Evolutionary conservation across 2,113 vertebrate genomes (phyloP).

Genomic region (Cisticola juncidis): DNA sequence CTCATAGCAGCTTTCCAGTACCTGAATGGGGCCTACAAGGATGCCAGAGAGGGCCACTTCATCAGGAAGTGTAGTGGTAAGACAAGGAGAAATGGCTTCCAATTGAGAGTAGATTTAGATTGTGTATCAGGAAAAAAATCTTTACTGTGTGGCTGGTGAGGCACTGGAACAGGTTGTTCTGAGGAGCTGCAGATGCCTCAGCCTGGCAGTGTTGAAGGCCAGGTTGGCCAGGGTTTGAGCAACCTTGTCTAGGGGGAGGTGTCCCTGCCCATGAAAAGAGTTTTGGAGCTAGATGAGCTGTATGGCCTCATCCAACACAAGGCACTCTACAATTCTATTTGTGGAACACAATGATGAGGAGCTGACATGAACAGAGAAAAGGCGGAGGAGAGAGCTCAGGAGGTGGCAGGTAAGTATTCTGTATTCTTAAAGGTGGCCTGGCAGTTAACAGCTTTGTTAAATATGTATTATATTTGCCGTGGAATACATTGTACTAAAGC

Average conservation of each 20-base stretch:
- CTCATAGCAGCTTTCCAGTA: background rate
- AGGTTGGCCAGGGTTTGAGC: background rate
- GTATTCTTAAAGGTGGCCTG: background rate
- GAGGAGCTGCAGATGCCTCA: background rate
- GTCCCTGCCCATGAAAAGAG: background rate
- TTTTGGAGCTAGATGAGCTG: background rate
- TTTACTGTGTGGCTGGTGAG: background rate
- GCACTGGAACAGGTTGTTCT: background rate
- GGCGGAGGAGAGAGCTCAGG: background rate
- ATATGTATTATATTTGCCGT: background rate
- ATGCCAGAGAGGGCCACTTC: background rate
- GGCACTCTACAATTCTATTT: background rate
- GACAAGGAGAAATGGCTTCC: background rate
- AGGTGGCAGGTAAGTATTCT: background rate
- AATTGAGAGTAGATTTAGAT: background rate
- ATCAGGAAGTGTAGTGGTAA: background rate
- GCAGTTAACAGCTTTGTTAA: conserved; percentile 5
- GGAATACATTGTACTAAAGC: background rate
- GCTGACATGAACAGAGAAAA: background rate
- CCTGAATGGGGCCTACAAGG: background rate
- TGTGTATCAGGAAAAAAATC: background rate
- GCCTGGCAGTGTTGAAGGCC: background rate
- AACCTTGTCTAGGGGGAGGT: background rate
- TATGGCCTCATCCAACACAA: background rate
- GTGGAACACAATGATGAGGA: background rate